Conservation (phyloP, 1,140 invertebrate species). For the Adoxophyes honmai region DNA sequence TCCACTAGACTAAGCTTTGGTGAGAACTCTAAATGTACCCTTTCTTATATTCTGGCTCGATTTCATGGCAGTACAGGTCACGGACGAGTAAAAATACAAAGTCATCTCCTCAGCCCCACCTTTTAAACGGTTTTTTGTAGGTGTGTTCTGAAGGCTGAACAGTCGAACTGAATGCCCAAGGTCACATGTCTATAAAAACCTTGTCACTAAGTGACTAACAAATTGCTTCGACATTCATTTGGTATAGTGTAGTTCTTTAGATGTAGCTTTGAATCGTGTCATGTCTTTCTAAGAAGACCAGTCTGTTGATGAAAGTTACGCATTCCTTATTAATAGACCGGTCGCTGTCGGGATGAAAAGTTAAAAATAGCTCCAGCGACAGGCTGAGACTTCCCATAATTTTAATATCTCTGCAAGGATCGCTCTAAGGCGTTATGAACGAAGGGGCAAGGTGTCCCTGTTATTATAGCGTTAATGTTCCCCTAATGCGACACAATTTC, state of each 20-base stretch:
- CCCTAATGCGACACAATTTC: conserved; percentile 56
- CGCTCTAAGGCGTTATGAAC: conserved; percentile 14
- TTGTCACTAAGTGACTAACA: no score
- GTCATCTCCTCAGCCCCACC: conserved; percentile 3
- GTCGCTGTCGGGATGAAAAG: neutral
- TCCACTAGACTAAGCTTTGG: neutral
- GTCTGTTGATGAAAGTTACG: neutral
- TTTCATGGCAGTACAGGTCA: conserved; percentile 3
- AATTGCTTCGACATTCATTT: no score
- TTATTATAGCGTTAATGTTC: conserved; percentile 52
- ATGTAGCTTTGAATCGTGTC: no score
- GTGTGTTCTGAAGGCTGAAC: neutral
- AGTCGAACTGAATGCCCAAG: neutral
- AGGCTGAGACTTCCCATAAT: neutral
- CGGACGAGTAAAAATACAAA: conserved; percentile 10
- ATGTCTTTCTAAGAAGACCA: no score
- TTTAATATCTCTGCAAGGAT: conserved; percentile 9
- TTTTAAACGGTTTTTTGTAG: neutral
- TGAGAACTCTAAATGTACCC: conserved; percentile 3
- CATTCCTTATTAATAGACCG: neutral
- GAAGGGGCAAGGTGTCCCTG: conserved; percentile 42
- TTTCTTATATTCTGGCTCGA: neutral
- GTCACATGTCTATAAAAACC: neutral
- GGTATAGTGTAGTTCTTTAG: no score
- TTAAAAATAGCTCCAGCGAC: conserved; percentile 9